Evolutionary conservation across 53 echinoderm and acorn worm genomes (phyloP), one percentile per base, ranked within the genome.

Genomic region (Holothuria leucospilota): DNA sequence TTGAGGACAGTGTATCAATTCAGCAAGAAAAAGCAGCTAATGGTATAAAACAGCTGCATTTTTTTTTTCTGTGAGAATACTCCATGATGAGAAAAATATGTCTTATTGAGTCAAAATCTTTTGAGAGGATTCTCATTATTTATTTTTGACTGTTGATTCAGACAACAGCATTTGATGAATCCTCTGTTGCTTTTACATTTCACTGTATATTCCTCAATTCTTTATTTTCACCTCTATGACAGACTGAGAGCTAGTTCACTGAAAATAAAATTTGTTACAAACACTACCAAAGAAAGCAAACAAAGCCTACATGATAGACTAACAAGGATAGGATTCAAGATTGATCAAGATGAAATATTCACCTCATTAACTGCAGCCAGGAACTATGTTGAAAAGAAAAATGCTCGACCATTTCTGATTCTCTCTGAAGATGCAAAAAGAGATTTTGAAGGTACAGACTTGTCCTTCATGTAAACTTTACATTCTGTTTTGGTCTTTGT

Each of bases 201-300:
- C 34, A 8, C 13, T 34, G 10, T 30, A 46, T 46, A 70, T 25
- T 20, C 52, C 49, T 51, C 13, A 25, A 85, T 41, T 21, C 20
- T 46, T 64, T 77, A 59, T 69, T 59, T 53, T 69, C 63, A 39
- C 23, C 6, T 73, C 20, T 59, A 85, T 63, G 58, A 11, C 72
- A 98, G 98, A 78, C 83, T 98, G 46, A 73, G 90, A 77, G 71
- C 90, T 82, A 80, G 88, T 28, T 67, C 87, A 40, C 59, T 94
- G 24, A 90, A 85, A 39, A 78, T 98, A 56, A 93, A 92, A 73
- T 98, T 98, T 98, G 98, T 98, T 30, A 98, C 95, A 71, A 98
- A 98, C 63, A 98, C 98, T 18, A 98, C 95, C 59, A 98, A 98
- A 67, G 98, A 98, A 80, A 93, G 98, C 71, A 88, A 91, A 68